Conservation (phyloP, 2,888 invertebrate species). For the Rhingia campestris region DNA sequence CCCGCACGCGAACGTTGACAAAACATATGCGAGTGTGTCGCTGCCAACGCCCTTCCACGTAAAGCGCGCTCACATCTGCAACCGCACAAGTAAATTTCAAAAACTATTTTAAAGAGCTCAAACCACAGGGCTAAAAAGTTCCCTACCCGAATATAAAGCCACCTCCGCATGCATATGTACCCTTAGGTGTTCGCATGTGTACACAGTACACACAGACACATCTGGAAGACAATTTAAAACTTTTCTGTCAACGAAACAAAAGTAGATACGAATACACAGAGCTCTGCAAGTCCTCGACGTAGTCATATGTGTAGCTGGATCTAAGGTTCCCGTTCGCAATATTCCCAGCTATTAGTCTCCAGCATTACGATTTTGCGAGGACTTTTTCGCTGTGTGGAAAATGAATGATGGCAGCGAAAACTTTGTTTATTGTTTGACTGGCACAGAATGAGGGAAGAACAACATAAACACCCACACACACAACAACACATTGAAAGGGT, state of each 20-base stretch:
- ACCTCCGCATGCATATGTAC: neutral
- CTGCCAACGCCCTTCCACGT: conserved; percentile 15
- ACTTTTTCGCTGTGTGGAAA: conserved; percentile 32
- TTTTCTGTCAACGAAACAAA: conserved; percentile 69
- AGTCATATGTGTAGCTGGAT: conserved; percentile 1
- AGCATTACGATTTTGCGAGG: conserved; percentile 45
- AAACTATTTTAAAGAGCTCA: conserved; percentile 70
- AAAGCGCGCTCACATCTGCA: conserved; percentile 27
- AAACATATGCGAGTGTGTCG: conserved; percentile 20
- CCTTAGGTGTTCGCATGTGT: neutral
- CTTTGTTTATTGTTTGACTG: conserved; percentile 60
- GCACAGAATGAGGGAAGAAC: conserved; percentile 6
- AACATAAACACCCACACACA: conserved; percentile 20
- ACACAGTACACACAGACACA: conserved; percentile 46
- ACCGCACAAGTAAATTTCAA: conserved; percentile 60
- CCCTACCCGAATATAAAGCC: conserved; percentile 11
- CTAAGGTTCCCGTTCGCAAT: neutral
- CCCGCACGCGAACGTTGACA: conserved; percentile 41
- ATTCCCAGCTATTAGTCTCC: conserved; percentile 43
- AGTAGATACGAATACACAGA: conserved; percentile 33
- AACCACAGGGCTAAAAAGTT: conserved; percentile 58
- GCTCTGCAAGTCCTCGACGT: neutral
- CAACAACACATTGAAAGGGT: conserved; percentile 36
- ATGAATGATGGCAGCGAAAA: conserved; percentile 66
- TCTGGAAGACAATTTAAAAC: conserved; percentile 71